Percentiles rank a stretch among this genome's conserved stretches.
phyloP scores from a whole-genome alignment of 2,888 invertebrate species.

The Sycophila texana region DNA sequence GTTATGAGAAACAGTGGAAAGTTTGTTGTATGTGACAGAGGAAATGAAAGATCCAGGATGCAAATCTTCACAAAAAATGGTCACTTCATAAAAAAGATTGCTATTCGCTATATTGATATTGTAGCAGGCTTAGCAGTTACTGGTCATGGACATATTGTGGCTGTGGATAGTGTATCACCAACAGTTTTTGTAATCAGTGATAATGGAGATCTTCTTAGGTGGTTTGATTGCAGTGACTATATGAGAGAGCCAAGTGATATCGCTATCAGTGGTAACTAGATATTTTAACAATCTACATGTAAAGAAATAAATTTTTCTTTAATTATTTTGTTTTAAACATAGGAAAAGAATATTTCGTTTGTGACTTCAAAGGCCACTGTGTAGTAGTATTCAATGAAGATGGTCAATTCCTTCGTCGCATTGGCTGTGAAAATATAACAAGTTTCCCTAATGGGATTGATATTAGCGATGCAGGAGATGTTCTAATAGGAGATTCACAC shows the following conservation, averaged over 20 bases:
- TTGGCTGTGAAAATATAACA: constrained; percentile 96
- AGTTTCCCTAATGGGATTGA: constrained; percentile 99
- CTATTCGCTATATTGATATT: constrained; percentile 91
- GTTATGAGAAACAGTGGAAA: constrained; percentile 91
- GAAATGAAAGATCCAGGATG: constrained; percentile 97
- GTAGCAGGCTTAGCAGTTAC: constrained; percentile 97
- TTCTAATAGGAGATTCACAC: constrained; percentile 97
- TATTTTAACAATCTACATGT: neutral
- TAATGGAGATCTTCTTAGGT: constrained; percentile 92
- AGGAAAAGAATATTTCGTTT: constrained; percentile 96
- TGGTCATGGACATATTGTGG: constrained; percentile 93
- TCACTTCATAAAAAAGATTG: constrained; percentile 96
- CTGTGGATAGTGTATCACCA: constrained; percentile 97
- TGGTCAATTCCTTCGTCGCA: constrained; percentile 92
- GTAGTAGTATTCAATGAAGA: constrained; percentile 97
- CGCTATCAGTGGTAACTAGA: constrained; percentile 87
- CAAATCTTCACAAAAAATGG: constrained; percentile 98
- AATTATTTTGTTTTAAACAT: constrained; percentile 56
- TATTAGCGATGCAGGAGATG: constrained; percentile 97
- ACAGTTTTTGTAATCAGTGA: constrained; percentile 96
- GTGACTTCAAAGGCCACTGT: constrained; percentile 98
- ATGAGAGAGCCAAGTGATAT: constrained; percentile 99
- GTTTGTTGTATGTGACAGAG: constrained; percentile 98
- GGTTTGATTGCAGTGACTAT: constrained; percentile 98
- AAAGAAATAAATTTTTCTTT: constrained; percentile 14